Base-by-base conservation (phyloP, 2,113 vertebrate species). In the Rissa tridactyla region DNA sequence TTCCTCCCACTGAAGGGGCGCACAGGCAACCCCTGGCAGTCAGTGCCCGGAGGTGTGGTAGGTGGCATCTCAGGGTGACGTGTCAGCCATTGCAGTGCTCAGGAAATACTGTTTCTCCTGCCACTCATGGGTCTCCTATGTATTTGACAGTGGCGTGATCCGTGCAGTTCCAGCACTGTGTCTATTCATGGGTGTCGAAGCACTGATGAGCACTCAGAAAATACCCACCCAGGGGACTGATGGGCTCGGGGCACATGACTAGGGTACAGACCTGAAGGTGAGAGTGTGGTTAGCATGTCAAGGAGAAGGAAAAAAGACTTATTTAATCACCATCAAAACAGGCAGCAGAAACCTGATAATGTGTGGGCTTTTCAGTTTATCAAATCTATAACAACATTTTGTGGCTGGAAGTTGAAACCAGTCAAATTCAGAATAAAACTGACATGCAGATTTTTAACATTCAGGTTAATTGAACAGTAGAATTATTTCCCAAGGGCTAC, bases 401-500 rank as follows among this genome's bases (percentile, higher is more conserved):
- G 44, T 82, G 65, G 13, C 78, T 91, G 57, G 61, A 85, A 94
- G 40, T 79, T 82, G 91, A 92, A 95, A 90, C 27, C 49, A 80
- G 49, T 82, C 54, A 92, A 84, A 91, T 86, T 94, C 81, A 87
- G 58, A 92, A 46, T 57, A 68, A 89, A 92, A 94, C 11, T 44
- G 52, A 60, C 60, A 49, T 36, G 44, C 23, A 64, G 61, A 64
- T 76, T 95, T 95, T 89, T 84, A 92, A 76, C 69, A 70, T 82
- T 86, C 49, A 49, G 65, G 36, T 69, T 92, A 92, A 93, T 69
- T 68, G 87, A 95, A 69, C n/a, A 76, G 21, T 87, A 29, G 49
- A 96, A 82, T 93, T 91, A 79, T 91, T 95, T 93, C 78, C 87
- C 82, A 76, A 93, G 62, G 87, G 66, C 70, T 94, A 69, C 61